phyloP scores from a whole-genome alignment of 2,888 invertebrate species.

The Eupithecia vulgata region DNA sequence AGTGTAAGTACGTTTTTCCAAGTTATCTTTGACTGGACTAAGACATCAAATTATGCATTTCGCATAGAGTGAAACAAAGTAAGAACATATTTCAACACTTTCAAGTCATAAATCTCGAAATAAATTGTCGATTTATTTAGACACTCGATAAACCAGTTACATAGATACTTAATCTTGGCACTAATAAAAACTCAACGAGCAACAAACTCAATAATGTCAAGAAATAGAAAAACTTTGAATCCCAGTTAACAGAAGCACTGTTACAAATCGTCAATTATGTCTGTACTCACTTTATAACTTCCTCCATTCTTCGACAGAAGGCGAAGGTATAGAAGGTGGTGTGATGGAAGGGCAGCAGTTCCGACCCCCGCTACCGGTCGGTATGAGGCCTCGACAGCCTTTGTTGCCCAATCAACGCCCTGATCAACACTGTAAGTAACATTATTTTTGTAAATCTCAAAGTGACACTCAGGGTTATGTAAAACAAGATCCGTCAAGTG shows the following conservation, averaged over 20 bases:
- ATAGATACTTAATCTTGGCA: background rate
- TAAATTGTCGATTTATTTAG: background rate
- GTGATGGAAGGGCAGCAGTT: constrained; percentile 84
- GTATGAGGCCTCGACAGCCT: constrained; percentile 62
- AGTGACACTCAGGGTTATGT: no score
- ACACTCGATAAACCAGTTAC: background rate
- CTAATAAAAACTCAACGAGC: background rate
- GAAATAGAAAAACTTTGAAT: no score
- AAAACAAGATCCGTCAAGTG: no score
- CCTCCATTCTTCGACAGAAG: constrained; percentile 30
- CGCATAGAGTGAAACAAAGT: background rate
- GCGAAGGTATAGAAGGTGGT: constrained; percentile 50
- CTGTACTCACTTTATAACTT: background rate
- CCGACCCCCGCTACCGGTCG: constrained; percentile 87
- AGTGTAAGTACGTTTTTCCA: no score
- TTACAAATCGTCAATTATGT: background rate
- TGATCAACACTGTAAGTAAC: constrained; percentile 61
- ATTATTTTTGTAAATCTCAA: background rate
- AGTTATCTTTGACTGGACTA: background rate
- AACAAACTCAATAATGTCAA: background rate
- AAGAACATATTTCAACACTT: background rate
- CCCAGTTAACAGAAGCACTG: no score
- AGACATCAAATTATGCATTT: no score
- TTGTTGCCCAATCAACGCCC: constrained; percentile 59
- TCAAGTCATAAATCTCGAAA: background rate